Evolutionary conservation across 23 tunicate species (phyloP).

Genomic region (Oikopleura vanhoeffeni): DNA sequence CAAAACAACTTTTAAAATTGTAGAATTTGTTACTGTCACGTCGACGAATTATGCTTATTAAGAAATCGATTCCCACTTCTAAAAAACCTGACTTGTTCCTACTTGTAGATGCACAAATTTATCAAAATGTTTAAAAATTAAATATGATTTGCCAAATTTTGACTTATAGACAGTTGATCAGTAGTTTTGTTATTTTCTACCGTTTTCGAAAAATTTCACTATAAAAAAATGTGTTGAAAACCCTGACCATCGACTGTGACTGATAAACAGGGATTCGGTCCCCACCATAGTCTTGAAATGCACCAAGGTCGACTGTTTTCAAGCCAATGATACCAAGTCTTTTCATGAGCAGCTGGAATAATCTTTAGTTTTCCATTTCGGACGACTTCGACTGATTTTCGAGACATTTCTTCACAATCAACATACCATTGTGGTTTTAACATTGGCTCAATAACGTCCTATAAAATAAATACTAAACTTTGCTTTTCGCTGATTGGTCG

Average conservation of each 20-base stretch:
- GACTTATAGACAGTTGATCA: too few relatives aligned
- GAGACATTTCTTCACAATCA: conserved; percentile 65
- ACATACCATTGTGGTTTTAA: conserved; percentile 95
- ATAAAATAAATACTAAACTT: neutral
- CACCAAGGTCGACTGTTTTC: conserved; percentile 95
- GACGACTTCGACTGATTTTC: conserved; percentile 52
- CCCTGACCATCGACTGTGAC: conserved; percentile 33
- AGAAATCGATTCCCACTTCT: too few relatives aligned
- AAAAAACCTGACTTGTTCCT: too few relatives aligned
- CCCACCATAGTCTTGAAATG: conserved; percentile 83
- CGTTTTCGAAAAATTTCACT: too few relatives aligned
- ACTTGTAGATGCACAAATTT: too few relatives aligned
- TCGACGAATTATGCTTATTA: too few relatives aligned
- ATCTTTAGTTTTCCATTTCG: conserved; percentile 44
- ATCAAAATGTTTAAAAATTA: too few relatives aligned
- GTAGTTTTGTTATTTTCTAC: too few relatives aligned
- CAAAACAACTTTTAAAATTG: too few relatives aligned
- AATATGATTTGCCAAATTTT: too few relatives aligned
- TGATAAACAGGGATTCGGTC: conserved; percentile 91
- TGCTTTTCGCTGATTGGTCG: neutral
- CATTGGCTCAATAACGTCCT: conserved; percentile 89
- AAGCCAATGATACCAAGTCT: conserved; percentile 86
- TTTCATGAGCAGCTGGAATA: conserved; percentile 47
- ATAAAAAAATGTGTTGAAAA: conserved; percentile 27
- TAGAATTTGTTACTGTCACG: too few relatives aligned